Base-by-base conservation (phyloP, 2,797 vertebrate species). In the Octomys mimax region DNA sequence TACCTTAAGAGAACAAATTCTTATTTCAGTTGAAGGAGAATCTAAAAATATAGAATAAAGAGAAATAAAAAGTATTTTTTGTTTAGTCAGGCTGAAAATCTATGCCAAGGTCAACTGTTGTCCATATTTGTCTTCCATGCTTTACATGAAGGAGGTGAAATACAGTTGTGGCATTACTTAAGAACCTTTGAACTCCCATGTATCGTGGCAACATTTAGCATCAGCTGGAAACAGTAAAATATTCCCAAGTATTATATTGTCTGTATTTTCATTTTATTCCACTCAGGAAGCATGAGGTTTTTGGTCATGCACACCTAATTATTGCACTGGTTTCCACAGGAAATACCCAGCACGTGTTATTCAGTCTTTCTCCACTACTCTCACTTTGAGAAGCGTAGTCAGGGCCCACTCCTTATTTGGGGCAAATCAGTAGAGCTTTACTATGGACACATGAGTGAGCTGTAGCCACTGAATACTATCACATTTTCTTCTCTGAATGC, bases 331-430 rank as follows among this genome's bases (percentile, higher is more conserved):
- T 61, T 28, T 59, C 31, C 68, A n/a, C 9, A 73, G 18, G 11
- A 85, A 39, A 79, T 66, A 11, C 6, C 66, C 68, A 91, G 52
- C n/a, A 78, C 70, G 21, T 73, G 3, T 61, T 59, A 31, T 49
- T 94, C 42, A 80, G 6, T 78, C 28, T 71, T 59, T 46, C 18
- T 92, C 9, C 62, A 21, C 13, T 75, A 8, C 73, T 75, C 39
- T 75, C 24, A 54, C 31, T 88, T 49, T 86, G 92, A 92, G 8
- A 73, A 97, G 42, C 33, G 16, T n/a, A 13, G 31, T 91, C 57
- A 39, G 8, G 68, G 49, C 83, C 71, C 5, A 89, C 61, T 52
- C 0, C 10, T 81, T 33, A 82, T 13, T 73, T 87, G 36, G 75
- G 5, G 3, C 71, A 94, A 81, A 91, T 5, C 42, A 79, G 77